phyloP scores from a whole-genome alignment of 2,888 invertebrate species.

The Caenorhabditis angaria region DNA sequence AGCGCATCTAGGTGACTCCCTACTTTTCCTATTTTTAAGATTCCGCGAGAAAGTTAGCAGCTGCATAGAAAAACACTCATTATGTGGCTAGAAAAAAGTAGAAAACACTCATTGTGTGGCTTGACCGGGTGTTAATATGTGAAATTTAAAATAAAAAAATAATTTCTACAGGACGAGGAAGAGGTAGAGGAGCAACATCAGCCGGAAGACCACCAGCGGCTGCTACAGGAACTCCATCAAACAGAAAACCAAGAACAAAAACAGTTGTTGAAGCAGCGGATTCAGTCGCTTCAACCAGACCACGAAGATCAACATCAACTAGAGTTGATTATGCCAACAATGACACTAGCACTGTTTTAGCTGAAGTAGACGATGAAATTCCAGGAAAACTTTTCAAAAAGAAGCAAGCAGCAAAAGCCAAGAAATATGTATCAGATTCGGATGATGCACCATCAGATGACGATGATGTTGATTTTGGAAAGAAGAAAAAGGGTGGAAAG shows the following conservation, averaged over 20 bases:
- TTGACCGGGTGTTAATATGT: too few relatives aligned
- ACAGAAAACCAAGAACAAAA: conserved; percentile 28
- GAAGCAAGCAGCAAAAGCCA: conserved; percentile 22
- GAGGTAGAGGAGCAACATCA: conserved; percentile 43
- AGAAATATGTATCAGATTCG: conserved; percentile 31
- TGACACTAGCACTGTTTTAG: conserved; percentile 64
- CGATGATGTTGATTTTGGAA: conserved; percentile 53
- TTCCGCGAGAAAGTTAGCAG: too few relatives aligned
- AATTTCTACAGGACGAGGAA: conserved; percentile 51
- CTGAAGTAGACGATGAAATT: conserved; percentile 68
- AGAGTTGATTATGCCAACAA: conserved; percentile 69
- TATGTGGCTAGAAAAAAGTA: too few relatives aligned
- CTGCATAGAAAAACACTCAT: too few relatives aligned
- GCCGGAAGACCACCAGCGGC: conserved; percentile 15
- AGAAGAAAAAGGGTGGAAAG: conserved; percentile 36
- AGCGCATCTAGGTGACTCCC: too few relatives aligned
- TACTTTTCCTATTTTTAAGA: too few relatives aligned
- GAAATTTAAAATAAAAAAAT: background rate
- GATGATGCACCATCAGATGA: conserved; percentile 48
- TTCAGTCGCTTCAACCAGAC: conserved; percentile 61
- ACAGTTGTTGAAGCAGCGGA: conserved; percentile 40
- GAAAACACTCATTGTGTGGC: too few relatives aligned
- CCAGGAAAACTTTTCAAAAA: conserved; percentile 65
- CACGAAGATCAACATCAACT: conserved; percentile 64
- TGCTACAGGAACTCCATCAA: conserved; percentile 14